phyloP scores from a whole-genome alignment of 2,113 vertebrate species.

The Hemiscyllium ocellatum region DNA sequence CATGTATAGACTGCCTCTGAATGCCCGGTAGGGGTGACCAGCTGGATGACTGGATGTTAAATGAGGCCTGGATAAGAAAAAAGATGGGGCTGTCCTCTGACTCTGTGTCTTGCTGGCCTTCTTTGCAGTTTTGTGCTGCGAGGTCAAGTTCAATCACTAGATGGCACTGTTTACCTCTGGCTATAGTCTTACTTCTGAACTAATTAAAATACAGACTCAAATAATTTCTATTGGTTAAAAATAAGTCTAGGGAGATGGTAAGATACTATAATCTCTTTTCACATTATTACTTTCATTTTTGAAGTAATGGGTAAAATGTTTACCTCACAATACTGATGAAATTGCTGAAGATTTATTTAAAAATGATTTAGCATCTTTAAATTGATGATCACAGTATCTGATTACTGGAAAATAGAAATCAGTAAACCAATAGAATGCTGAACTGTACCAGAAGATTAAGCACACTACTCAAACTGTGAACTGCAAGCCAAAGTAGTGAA shows the following conservation, averaged over 20 bases:
- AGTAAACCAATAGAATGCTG: not conserved
- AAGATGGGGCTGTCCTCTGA: not conserved
- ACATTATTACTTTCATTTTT: not conserved
- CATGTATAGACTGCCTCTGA: not conserved
- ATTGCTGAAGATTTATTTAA: not conserved
- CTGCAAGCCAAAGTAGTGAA: not conserved
- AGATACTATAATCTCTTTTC: not conserved
- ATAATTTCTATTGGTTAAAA: not conserved
- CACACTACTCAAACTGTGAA: not conserved
- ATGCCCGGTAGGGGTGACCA: not conserved
- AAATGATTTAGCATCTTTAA: not conserved
- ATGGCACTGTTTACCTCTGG: not conserved
- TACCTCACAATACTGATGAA: not conserved
- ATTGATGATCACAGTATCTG: not conserved
- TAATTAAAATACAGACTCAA: not conserved
- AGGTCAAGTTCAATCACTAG: not conserved
- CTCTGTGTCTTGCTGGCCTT: not conserved
- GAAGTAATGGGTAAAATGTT: not conserved
- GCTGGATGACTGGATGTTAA: not conserved
- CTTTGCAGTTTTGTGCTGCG: not conserved
- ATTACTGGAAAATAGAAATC: not conserved
- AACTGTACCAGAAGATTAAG: not conserved
- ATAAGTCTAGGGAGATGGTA: not conserved
- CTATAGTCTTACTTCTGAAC: not conserved
- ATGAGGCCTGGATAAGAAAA: not conserved